Percentiles rank a stretch among this genome's conserved stretches.
Evolutionary conservation across 2,888 invertebrate species (phyloP).

Genomic region (Eupithecia dodoneata): DNA sequence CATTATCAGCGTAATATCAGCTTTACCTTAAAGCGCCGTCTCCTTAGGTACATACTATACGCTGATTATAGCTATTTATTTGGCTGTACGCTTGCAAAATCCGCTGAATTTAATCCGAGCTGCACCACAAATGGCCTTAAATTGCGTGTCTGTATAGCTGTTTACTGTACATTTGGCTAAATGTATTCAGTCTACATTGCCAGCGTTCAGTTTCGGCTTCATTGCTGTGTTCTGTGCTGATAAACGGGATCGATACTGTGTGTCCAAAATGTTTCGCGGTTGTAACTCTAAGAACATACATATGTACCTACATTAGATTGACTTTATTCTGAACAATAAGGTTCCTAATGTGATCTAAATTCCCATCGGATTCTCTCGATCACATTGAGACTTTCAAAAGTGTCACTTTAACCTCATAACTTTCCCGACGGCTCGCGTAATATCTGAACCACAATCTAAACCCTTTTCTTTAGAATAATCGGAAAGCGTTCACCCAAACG

Average conservation of each 20-base stretch:
- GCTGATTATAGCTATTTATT: conserved; percentile 34
- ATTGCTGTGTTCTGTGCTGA: conserved; percentile 9
- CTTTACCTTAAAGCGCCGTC: neutral
- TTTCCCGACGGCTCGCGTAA: neutral
- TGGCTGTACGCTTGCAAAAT: conserved; percentile 28
- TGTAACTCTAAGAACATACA: neutral
- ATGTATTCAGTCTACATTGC: conserved; percentile 21
- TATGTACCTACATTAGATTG: neutral
- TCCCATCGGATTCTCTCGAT: neutral
- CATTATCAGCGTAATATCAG: neutral
- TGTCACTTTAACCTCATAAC: neutral
- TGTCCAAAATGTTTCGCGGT: neutral
- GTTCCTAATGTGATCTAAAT: neutral
- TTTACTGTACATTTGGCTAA: conserved; percentile 32
- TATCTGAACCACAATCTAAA: neutral
- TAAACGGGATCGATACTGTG: conserved; percentile 18
- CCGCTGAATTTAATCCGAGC: conserved; percentile 30
- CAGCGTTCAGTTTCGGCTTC: conserved; percentile 23
- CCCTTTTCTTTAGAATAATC: neutral
- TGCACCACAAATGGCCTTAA: conserved; percentile 33
- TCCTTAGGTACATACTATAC: neutral
- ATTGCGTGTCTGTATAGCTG: conserved; percentile 28
- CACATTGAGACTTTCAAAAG: neutral
- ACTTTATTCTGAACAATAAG: neutral
- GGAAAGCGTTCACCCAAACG: neutral